Evolutionary conservation across 2,797 vertebrate genomes (phyloP).

Genomic region (Sebastolobus altivelis): DNA sequence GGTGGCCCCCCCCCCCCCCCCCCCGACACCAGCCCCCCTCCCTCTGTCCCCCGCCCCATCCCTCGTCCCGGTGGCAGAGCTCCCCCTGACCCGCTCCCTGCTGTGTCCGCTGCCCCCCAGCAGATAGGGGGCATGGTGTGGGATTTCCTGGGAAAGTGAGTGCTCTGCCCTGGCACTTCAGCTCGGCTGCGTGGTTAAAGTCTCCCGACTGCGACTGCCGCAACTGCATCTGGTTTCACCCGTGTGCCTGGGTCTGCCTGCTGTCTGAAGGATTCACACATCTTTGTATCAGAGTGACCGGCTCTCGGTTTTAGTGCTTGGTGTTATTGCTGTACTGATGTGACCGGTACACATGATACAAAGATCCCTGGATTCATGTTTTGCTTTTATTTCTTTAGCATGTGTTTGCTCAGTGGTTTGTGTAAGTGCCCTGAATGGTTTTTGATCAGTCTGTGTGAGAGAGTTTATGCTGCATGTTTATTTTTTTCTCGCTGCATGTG

Average conservation of each 20-base stretch:
- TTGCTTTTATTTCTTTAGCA: conserved; percentile 45
- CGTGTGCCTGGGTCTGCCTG: conserved; percentile 63
- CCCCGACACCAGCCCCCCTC: conserved; percentile 65
- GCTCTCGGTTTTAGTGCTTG: neutral
- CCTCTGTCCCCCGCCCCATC: conserved; percentile 68
- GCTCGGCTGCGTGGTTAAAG: conserved; percentile 76
- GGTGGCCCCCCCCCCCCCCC: conserved; percentile 8
- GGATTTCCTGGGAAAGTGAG: conserved; percentile 89
- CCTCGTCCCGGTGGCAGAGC: conserved; percentile 86
- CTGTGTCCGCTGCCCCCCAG: conserved; percentile 82
- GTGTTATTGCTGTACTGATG: conserved; percentile 2
- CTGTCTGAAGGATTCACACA: conserved; percentile 49
- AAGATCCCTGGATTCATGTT: conserved; percentile 64
- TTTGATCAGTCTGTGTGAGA: conserved; percentile 9
- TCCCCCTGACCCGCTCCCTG: conserved; percentile 86
- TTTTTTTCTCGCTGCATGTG: conserved; percentile 41
- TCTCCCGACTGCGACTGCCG: conserved; percentile 62
- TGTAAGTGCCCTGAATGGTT: conserved; percentile 12
- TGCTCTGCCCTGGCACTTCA: conserved; percentile 85
- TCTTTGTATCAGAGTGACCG: conserved; percentile 65
- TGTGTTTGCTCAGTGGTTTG: conserved; percentile 21
- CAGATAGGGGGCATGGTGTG: conserved; percentile 87
- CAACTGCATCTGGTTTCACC: conserved; percentile 69
- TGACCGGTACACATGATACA: conserved; percentile 41
- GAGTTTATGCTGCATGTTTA: conserved; percentile 34